phyloP scores from a whole-genome alignment of 2,888 invertebrate genomes.

The Scotopteryx bipunctaria region DNA sequence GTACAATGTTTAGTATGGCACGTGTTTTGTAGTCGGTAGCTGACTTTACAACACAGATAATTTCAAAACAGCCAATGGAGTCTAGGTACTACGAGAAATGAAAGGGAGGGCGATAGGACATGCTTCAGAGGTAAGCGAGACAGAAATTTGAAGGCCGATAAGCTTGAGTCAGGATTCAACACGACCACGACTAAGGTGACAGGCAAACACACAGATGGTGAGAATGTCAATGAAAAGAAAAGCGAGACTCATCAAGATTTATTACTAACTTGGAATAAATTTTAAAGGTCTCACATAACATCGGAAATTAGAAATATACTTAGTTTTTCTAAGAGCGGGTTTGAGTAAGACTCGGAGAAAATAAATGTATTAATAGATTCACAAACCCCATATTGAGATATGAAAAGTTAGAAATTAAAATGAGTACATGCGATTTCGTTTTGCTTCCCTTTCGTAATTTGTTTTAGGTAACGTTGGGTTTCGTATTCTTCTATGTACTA shows the following conservation, averaged over 20 bases:
- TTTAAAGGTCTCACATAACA: conserved; percentile 28
- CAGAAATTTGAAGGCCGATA: conserved; percentile 55
- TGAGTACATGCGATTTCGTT: conserved; percentile 12
- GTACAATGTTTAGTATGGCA: conserved; percentile 48
- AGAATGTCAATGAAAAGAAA: conserved; percentile 54
- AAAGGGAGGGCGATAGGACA: conserved; percentile 45
- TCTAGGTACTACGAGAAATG: conserved; percentile 61
- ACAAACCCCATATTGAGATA: conserved; percentile 2
- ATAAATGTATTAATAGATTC: background rate
- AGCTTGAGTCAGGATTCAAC: conserved; percentile 46
- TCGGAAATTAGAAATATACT: background rate
- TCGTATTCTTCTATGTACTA: too few species aligned
- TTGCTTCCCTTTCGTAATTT: too few species aligned
- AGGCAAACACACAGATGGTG: conserved; percentile 64
- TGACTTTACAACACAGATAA: conserved; percentile 48
- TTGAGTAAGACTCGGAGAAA: conserved; percentile 1
- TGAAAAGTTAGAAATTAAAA: background rate
- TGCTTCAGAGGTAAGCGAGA: conserved; percentile 54
- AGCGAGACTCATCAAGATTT: conserved; percentile 46
- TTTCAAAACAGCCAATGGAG: conserved; percentile 63
- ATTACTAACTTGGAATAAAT: conserved; percentile 41
- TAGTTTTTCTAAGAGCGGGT: background rate
- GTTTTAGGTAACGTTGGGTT: too few species aligned
- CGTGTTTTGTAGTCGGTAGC: conserved; percentile 48
- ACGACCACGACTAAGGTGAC: conserved; percentile 60